These are phyloP conservation scores for Xiphorhynchus elegans DNA, from an alignment of 2,113 vertebrate genomes.

Conservation along the genomic window DNA sequence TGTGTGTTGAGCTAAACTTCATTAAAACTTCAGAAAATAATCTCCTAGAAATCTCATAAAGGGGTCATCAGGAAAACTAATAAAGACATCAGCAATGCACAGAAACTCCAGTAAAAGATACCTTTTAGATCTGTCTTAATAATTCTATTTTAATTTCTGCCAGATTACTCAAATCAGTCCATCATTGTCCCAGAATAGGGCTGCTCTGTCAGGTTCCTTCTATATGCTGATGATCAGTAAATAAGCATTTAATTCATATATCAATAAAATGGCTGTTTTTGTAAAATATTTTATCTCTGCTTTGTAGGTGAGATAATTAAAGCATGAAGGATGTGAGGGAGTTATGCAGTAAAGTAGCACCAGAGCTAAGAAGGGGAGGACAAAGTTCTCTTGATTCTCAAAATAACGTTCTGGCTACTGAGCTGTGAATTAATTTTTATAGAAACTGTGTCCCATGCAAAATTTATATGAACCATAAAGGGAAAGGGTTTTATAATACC, in stretches of 20 bases:
- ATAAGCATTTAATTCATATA: not conserved
- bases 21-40: not conserved
- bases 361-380: not conserved
- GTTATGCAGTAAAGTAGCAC: not conserved
- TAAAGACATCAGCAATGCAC: not conserved
- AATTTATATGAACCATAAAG: not conserved
- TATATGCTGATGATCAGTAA: not conserved
- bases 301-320: not conserved
- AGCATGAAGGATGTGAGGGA: not conserved
- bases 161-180: not conserved
- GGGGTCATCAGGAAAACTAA: not conserved
- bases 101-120: not conserved
- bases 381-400: not conserved
- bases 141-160: not conserved
- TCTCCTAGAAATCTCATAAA: not conserved
- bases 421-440: not conserved
- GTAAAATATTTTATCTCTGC: not conserved
- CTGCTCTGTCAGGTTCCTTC: not conserved
- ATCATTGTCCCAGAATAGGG: not conserved
- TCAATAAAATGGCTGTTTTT: not conserved
- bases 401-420: not conserved
- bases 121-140: not conserved
- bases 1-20: not conserved
- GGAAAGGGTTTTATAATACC: not conserved
- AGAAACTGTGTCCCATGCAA: not conserved